These are phyloP conservation scores for Leucophenga varia DNA, from an alignment of 1,140 invertebrate species.

Conservation along the genomic window DNA sequence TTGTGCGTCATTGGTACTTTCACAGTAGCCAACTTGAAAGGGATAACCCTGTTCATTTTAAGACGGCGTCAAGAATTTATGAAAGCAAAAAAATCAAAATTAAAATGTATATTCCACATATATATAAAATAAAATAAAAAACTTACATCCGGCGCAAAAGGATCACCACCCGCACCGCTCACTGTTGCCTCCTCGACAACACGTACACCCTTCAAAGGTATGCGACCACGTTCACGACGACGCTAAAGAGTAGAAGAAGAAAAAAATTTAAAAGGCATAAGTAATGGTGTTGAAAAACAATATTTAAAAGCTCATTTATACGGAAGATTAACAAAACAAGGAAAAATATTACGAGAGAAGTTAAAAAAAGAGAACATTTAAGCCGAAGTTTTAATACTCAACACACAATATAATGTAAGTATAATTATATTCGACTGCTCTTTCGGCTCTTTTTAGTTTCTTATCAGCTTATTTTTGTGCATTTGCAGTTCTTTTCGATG, in stretches of 20 bases:
- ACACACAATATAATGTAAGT: no score
- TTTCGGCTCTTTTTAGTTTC: no score
- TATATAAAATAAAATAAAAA: background rate
- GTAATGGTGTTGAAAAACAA: background rate
- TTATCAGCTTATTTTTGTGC: no score
- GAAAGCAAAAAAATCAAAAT: constrained; percentile 27
- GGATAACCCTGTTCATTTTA: constrained; percentile 58
- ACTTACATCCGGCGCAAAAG: constrained; percentile 56
- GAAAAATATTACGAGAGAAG: constrained; percentile 10
- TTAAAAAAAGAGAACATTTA: no score
- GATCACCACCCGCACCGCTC: constrained; percentile 58
- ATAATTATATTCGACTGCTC: no score
- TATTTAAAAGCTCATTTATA: no score
- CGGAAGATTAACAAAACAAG: background rate
- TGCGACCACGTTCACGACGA: constrained; percentile 77
- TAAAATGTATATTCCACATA: no score
- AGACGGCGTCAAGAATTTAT: constrained; percentile 18
- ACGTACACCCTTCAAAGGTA: constrained; percentile 70
- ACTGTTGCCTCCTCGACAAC: constrained; percentile 74
- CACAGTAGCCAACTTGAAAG: constrained; percentile 75
- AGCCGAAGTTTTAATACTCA: no score
- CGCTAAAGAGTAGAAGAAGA: constrained; percentile 59
- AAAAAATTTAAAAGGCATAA: constrained; percentile 5
- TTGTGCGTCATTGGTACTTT: constrained; percentile 57
- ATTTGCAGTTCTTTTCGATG: no score